Evolutionary conservation across 2,888 invertebrate genomes (phyloP).

Genomic region (Cordilura impudica): DNA sequence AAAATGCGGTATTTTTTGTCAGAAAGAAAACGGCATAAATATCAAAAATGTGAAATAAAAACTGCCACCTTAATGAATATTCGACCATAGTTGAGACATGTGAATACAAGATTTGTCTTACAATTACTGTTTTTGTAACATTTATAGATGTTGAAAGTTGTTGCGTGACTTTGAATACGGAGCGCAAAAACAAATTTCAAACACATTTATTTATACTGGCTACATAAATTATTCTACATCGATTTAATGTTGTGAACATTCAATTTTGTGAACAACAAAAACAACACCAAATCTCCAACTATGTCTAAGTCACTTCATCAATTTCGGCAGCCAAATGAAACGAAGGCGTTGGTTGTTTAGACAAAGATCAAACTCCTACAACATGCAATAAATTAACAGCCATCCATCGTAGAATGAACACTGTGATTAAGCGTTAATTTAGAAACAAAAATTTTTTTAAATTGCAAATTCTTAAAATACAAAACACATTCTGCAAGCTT

Average conservation of each 20-base stretch:
- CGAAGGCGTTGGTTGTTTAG: constrained; percentile 13
- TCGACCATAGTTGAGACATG: neutral
- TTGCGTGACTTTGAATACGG: constrained; percentile 50
- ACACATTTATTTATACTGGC: constrained; percentile 11
- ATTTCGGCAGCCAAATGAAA: constrained; percentile 10
- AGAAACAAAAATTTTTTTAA: neutral
- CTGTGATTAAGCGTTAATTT: constrained; percentile 50
- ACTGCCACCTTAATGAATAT: neutral
- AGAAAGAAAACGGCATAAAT: too few species aligned
- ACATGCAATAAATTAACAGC: constrained; percentile 52
- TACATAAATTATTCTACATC: constrained; percentile 43
- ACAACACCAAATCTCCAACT: neutral
- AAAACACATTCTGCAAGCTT: constrained; percentile 3
- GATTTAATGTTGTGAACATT: constrained; percentile 41
- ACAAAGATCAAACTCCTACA: constrained; percentile 53
- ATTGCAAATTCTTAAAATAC: constrained; percentile 27
- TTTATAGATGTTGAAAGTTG: constrained; percentile 46
- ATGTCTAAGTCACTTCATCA: constrained; percentile 26
- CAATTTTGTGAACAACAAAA: neutral
- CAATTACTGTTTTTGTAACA: constrained; percentile 37
- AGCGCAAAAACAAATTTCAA: neutral
- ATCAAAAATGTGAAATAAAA: too few species aligned
- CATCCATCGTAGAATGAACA: constrained; percentile 3
- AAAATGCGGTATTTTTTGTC: too few species aligned
- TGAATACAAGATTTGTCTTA: neutral